Evolutionary conservation across 2,797 vertebrate species (phyloP), one percentile per base, ranked within the genome.

Genomic region (Distichodus sexfasciatus): DNA sequence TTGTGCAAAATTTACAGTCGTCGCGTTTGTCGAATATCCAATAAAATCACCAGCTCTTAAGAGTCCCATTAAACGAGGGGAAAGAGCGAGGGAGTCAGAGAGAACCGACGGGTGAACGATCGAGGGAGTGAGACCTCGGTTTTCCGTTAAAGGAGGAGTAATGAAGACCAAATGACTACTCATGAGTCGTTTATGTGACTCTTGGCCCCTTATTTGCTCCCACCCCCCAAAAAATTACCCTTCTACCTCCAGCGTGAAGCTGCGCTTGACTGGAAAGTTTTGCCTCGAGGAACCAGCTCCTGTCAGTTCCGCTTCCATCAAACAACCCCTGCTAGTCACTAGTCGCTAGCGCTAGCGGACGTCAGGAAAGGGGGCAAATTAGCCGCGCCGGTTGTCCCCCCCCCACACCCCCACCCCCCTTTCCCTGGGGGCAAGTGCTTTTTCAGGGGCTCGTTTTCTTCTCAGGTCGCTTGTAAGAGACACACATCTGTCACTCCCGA

Each of bases 221-320:
- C 12, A 44, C 64, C 19, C 29, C 2, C 91, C 4, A 17, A 17
- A 21, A 31, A n/a, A n/a, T n/a, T n/a, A 4, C 53, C 63, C 38
- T 15, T 38, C 57, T 44, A 79, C 74, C 74, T 78, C 73, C 90
- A 91, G 92, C 90, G 87, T 89, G 86, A 88, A 91, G 91, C 92
- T 93, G 92, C 94, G 93, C 93, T 95, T 94, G 91, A 93, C 92
- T 94, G 94, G 91, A 94, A 93, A 93, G 91, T 94, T 92, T 89
- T 90, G 89, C 93, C 93, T 90, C 86, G 86, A 92, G 94, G 92
- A 92, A 88, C 88, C 87, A 88, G 85, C 81, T 92, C 90, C 92
- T 95, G 95, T 95, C 95, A 96, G 93, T 92, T 96, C 92, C 92
- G 90, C 90, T 97, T 94, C 94, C 91, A 92, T 96, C 94, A 95